Evolutionary conservation across 64 coral and sea anemone genomes (phyloP).

Genomic region (Montipora sp.): DNA sequence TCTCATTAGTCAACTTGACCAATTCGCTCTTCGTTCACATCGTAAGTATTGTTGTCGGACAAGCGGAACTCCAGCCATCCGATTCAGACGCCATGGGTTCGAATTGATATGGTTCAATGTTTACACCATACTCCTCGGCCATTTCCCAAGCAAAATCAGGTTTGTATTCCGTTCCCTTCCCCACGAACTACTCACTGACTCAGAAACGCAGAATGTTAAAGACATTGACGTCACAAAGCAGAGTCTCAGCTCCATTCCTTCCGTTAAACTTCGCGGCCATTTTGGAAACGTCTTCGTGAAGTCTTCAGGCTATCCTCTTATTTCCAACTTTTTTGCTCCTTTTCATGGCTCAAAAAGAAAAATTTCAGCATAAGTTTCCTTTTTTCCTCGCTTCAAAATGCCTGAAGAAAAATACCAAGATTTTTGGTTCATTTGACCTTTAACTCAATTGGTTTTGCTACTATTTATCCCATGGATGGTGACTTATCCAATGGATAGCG

Average conservation of each 20-base stretch:
- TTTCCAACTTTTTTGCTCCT: conserved; percentile 58
- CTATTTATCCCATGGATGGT: no score
- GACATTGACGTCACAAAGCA: conserved; percentile 58
- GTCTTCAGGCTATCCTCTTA: conserved; percentile 56
- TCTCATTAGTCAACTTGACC: background rate
- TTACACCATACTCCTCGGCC: conserved; percentile 5
- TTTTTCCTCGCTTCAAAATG: conserved; percentile 8
- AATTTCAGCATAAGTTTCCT: conserved; percentile 36
- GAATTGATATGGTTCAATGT: conserved; percentile 48
- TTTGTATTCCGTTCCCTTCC: no score
- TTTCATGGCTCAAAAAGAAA: conserved; percentile 37
- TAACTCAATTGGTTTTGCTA: background rate
- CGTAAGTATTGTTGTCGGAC: conserved; percentile 26
- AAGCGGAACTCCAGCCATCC: conserved; percentile 1
- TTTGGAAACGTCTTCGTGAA: conserved; percentile 77
- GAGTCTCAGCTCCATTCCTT: conserved; percentile 51
- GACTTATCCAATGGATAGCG: no score
- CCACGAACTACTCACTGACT: background rate
- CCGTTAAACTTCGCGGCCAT: conserved; percentile 45
- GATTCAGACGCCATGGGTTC: conserved; percentile 14
- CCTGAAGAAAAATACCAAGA: conserved; percentile 11
- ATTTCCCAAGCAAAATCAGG: conserved; percentile 53
- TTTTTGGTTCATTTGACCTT: conserved; percentile 74
- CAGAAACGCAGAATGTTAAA: conserved; percentile 6
- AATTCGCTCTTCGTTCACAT: conserved; percentile 54